Evolutionary conservation across 2,888 invertebrate species (phyloP).

Genomic region (Aleiodes alternator): DNA sequence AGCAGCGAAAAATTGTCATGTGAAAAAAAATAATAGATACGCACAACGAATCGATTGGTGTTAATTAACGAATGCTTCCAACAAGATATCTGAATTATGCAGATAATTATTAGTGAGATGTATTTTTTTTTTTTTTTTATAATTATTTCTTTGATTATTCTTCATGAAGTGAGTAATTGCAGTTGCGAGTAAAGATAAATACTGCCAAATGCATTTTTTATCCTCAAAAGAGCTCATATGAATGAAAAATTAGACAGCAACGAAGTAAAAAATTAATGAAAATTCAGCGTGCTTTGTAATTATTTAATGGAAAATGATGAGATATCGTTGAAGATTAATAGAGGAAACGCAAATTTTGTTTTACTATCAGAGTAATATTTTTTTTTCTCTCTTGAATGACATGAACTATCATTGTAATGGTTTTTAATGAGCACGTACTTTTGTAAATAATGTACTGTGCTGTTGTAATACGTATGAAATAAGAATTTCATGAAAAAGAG

Average conservation of each 20-base stretch:
- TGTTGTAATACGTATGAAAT: slow-evolving; percentile 30
- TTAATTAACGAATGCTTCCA: slow-evolving; percentile 6
- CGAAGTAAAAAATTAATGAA: neutral
- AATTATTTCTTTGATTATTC: neutral
- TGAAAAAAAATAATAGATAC: slow-evolving; percentile 12
- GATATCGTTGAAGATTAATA: neutral
- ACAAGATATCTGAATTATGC: slow-evolving; percentile 10
- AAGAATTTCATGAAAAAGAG: slow-evolving; percentile 39
- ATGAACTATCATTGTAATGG: too few relatives aligned
- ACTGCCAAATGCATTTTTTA: slow-evolving; percentile 32
- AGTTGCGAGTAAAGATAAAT: slow-evolving; percentile 1
- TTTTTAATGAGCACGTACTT: slow-evolving; percentile 25
- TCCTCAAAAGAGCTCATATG: slow-evolving; percentile 1
- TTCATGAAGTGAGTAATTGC: slow-evolving; percentile 15
- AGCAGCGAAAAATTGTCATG: slow-evolving; percentile 21
- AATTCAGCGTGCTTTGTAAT: slow-evolving; percentile 28
- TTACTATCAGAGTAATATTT: neutral
- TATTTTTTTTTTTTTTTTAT: slow-evolving; percentile 9
- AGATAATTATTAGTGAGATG: neutral
- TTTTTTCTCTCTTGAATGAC: neutral
- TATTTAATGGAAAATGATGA: neutral
- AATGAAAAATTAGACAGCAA: slow-evolving; percentile 11
- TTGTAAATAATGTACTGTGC: slow-evolving; percentile 35
- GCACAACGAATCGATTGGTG: slow-evolving; percentile 20
- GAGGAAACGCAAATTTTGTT: neutral